phyloP scores from a whole-genome alignment of 2,888 invertebrate genomes.

The Physocephala rufipes region DNA sequence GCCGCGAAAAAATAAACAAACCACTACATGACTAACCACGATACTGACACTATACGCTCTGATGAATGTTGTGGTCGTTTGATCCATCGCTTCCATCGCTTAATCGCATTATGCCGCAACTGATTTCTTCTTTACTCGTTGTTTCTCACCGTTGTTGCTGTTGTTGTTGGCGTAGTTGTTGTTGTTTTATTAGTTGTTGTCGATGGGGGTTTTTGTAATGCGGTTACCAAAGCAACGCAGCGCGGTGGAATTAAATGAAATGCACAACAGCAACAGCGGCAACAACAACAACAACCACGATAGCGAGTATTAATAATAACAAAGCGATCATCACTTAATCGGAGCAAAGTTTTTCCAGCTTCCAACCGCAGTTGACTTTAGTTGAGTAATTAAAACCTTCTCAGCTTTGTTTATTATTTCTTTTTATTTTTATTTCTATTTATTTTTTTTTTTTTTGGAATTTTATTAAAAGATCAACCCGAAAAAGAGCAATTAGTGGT shows the following conservation, averaged over 20 bases:
- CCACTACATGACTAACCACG: conserved; percentile 35
- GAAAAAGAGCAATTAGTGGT: conserved; percentile 36
- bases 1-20: conserved; percentile 42
- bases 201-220: too few relatives aligned
- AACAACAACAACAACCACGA: conserved; percentile 23
- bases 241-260: conserved; percentile 1
- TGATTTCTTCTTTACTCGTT: too few relatives aligned
- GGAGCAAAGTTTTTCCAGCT: conserved; percentile 37
- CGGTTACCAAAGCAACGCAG: neutral
- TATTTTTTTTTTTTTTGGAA: conserved; percentile 50
- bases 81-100: too few relatives aligned
- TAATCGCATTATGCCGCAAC: conserved; percentile 1
- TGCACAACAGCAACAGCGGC: conserved; percentile 11
- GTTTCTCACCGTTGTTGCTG: neutral
- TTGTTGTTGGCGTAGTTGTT: conserved; percentile 38
- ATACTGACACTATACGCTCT: conserved; percentile 45
- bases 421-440: conserved; percentile 25
- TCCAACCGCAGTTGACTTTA: conserved; percentile 22
- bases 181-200: conserved; percentile 27
- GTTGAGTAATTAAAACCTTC: conserved; percentile 39
- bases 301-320: neutral
- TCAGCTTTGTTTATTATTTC: neutral
- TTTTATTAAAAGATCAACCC: conserved; percentile 49
- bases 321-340: conserved; percentile 28
- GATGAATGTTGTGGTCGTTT: conserved; percentile 39